These are phyloP conservation scores for Ceratina japonica DNA, from an alignment of 1,140 invertebrate genomes.

Conservation along the genomic window DNA sequence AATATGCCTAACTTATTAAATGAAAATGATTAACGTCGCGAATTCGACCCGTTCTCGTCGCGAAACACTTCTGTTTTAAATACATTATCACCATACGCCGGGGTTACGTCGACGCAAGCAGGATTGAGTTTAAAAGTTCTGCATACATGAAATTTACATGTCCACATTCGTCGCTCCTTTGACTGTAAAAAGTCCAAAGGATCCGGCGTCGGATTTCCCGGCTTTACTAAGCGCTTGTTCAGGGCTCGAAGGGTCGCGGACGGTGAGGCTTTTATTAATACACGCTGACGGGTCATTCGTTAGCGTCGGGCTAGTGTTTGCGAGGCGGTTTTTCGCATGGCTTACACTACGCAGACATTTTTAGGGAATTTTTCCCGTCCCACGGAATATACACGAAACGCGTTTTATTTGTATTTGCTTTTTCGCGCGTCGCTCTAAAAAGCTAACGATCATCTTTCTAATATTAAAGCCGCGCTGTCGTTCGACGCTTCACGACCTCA, in stretches of 20 bases:
- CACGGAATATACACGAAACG: conserved; percentile 3
- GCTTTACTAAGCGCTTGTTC: background rate
- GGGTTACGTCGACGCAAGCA: too few relatives aligned
- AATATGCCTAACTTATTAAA: too few relatives aligned
- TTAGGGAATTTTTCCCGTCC: conserved; percentile 1
- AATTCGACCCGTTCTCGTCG: too few relatives aligned
- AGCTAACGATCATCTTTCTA: background rate
- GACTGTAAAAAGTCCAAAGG: too few relatives aligned
- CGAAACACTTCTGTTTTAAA: too few relatives aligned
- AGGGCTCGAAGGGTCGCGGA: background rate
- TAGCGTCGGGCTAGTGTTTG: conserved; percentile 10
- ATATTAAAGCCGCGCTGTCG: background rate
- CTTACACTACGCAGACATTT: conserved; percentile 9
- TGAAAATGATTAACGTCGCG: too few relatives aligned
- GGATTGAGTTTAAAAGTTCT: too few relatives aligned
- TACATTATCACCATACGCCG: too few relatives aligned
- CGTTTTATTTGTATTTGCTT: background rate
- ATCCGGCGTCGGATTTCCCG: background rate
- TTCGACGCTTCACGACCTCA: background rate
- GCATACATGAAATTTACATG: too few relatives aligned
- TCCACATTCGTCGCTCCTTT: background rate
- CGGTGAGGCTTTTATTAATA: conserved; percentile 25
- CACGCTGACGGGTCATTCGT: conserved; percentile 1
- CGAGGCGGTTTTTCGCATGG: background rate
- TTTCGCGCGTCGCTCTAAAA: background rate